A percentile compares a stretch with the other conserved stretches of the same genome.
Evolutionary conservation across 2,113 vertebrate genomes (phyloP).

Genomic region (Quiscalus mexicanus): DNA sequence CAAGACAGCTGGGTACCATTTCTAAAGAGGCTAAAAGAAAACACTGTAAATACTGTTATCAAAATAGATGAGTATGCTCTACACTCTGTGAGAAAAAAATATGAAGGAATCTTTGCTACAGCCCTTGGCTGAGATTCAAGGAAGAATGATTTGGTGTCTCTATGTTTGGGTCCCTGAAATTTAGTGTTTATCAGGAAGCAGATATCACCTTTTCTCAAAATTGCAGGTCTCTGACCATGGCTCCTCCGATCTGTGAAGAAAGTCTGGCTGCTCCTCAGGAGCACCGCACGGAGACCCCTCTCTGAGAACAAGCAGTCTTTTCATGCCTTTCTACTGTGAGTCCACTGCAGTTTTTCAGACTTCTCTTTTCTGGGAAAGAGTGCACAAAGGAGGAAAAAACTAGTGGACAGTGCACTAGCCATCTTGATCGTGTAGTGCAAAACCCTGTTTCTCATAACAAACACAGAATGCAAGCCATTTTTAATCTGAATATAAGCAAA

Average conservation of each 20-base stretch:
- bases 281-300: not conserved
- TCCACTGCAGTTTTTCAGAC: not conserved
- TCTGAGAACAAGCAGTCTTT: not conserved
- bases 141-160: not conserved
- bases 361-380: not conserved
- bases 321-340: not conserved
- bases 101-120: not conserved
- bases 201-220: not conserved
- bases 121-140: not conserved
- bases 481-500: not conserved
- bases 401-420: not conserved
- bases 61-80: constrained; percentile 34
- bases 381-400: not conserved
- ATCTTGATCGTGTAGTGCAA: not conserved
- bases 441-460: not conserved
- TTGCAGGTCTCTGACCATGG: not conserved
- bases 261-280: not conserved
- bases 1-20: constrained; percentile 35
- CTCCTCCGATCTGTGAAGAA: not conserved
- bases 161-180: not conserved
- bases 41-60: constrained; percentile 46
- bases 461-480: not conserved
- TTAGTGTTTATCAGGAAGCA: not conserved
- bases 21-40: constrained; percentile 53
- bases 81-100: not conserved